Evolutionary conservation across 2,888 invertebrate species (phyloP).

Genomic region (Ophioninae sp.): DNA sequence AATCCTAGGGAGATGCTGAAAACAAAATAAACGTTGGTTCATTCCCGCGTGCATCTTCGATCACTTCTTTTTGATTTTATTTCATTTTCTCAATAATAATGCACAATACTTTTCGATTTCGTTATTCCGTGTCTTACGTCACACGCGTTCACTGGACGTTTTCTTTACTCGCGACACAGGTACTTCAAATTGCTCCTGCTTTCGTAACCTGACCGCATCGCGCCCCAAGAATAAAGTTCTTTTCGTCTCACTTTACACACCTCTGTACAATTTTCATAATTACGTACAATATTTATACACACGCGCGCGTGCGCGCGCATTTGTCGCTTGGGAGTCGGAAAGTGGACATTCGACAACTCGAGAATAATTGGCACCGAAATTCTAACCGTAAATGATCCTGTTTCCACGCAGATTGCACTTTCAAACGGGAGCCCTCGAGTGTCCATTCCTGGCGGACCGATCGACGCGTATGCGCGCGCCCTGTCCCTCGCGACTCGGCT

Average conservation of each 20-base stretch:
- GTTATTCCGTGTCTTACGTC: conserved; percentile 60
- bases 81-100: conserved; percentile 72
- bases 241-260: background rate
- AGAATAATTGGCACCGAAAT: background rate
- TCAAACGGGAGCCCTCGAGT: background rate
- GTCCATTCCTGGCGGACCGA: background rate
- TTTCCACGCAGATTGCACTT: too few relatives aligned
- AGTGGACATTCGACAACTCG: background rate
- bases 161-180: conserved; percentile 58
- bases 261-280: background rate
- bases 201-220: conserved; percentile 5
- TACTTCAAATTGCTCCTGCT: conserved; percentile 56
- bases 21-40: background rate
- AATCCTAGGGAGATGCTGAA: background rate
- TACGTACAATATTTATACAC: background rate
- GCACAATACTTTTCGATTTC: conserved; percentile 70
- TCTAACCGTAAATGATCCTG: too few relatives aligned
- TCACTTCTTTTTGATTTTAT: conserved; percentile 76
- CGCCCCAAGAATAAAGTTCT: conserved; percentile 11
- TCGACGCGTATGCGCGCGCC: background rate
- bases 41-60: conserved; percentile 33
- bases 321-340: background rate
- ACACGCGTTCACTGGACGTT: conserved; percentile 58
- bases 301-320: background rate
- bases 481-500: background rate